phyloP scores from a whole-genome alignment of 2,888 invertebrate genomes.

The Archips xylosteana region DNA sequence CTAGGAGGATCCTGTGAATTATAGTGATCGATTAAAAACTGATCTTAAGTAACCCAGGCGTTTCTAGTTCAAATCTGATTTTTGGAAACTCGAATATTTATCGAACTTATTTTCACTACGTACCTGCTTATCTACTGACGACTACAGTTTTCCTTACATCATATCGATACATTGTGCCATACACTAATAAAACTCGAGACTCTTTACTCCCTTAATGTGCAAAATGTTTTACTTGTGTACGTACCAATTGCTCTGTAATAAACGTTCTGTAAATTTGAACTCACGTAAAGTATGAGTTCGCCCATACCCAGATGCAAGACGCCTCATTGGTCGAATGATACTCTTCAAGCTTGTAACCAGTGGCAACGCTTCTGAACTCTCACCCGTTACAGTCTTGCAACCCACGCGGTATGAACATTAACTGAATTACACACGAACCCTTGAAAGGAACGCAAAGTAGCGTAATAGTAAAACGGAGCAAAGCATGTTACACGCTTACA shows the following conservation, averaged over 20 bases:
- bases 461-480: slow-evolving; percentile 29
- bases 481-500: slow-evolving; percentile 14
- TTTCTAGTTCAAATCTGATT: too few species aligned
- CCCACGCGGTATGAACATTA: slow-evolving; percentile 16
- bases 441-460: slow-evolving; percentile 35
- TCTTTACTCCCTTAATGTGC: too few species aligned
- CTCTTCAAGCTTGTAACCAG: not conserved
- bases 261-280: not conserved
- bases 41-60: too few species aligned
- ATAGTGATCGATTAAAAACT: too few species aligned
- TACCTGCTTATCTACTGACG: too few species aligned
- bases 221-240: too few species aligned
- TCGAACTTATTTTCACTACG: too few species aligned
- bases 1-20: too few species aligned
- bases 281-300: not conserved
- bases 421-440: slow-evolving; percentile 35
- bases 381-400: slow-evolving; percentile 14
- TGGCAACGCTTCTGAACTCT: not conserved
- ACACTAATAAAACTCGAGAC: too few species aligned
- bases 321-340: not conserved
- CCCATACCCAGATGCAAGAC: not conserved
- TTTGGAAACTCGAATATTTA: too few species aligned
- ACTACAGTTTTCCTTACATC: too few species aligned
- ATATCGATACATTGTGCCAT: too few species aligned
- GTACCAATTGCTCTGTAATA: not conserved